Evolutionary conservation across 2,113 vertebrate species (phyloP).

Genomic region (Eudyptes chrysolophus): DNA sequence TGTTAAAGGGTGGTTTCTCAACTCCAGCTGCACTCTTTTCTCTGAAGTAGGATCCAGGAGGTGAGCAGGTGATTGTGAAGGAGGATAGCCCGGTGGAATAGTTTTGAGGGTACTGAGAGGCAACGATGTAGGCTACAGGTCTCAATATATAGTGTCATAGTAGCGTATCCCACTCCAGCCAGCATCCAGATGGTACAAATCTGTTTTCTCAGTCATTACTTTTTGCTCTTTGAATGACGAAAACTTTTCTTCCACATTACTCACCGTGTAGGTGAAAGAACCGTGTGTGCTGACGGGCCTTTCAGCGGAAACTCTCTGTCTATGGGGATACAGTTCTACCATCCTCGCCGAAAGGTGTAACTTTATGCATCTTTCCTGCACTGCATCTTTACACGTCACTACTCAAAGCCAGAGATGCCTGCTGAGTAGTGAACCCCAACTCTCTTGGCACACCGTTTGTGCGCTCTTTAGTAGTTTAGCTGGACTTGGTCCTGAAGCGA

Average conservation of each 20-base stretch:
- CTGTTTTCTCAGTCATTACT: neutral
- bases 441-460: neutral
- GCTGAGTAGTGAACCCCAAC: neutral
- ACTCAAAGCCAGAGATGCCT: neutral
- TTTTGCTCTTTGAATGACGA: neutral
- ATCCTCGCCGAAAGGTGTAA: neutral
- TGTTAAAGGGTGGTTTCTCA: neutral
- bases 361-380: neutral
- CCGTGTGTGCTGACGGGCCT: accelerated
- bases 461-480: neutral
- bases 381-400: neutral
- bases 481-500: neutral
- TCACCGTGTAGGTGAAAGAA: neutral
- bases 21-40: neutral
- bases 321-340: neutral
- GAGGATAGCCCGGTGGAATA: neutral
- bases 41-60: neutral
- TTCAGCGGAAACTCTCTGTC: neutral
- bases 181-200: neutral
- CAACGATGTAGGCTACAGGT: neutral
- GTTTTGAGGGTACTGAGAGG: neutral
- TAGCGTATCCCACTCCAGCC: neutral
- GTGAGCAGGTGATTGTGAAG: neutral
- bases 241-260: neutral
- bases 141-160: accelerated